These are phyloP conservation scores for Drosophila insularis DNA, from an alignment of 1,140 invertebrate species.

Conservation along the genomic window DNA sequence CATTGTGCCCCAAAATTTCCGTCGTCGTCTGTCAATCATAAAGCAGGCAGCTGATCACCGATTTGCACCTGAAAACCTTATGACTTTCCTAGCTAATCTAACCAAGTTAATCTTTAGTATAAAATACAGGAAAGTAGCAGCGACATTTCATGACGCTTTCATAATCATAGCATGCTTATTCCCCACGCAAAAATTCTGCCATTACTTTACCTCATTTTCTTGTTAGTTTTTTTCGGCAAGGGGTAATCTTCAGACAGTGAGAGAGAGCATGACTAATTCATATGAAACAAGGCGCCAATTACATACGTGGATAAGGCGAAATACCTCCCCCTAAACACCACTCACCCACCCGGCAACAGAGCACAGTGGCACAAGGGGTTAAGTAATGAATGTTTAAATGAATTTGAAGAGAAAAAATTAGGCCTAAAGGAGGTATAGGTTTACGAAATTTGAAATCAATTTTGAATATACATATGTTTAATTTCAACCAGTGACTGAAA, in stretches of 20 bases:
- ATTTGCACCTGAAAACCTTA: constrained; percentile 22
- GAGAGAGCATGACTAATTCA: constrained; percentile 40
- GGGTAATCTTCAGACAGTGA: constrained; percentile 26
- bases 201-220: constrained; percentile 19
- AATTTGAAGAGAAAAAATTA: no score
- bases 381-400: no score
- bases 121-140: not conserved
- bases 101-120: not conserved
- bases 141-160: not conserved
- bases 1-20: constrained; percentile 15
- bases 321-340: not conserved
- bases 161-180: constrained; percentile 31
- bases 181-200: constrained; percentile 26
- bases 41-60: constrained; percentile 43
- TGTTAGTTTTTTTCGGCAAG: constrained; percentile 7
- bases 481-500: no score
- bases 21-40: constrained; percentile 36
- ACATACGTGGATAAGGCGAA: constrained; percentile 9
- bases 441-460: no score
- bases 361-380: no score
- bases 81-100: constrained; percentile 28
- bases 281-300: constrained; percentile 8
- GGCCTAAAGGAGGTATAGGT: no score
- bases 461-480: no score
- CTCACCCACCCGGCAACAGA: constrained; percentile 10